Evolutionary conservation across 1,140 invertebrate genomes (phyloP).

Genomic region (Antheraea mylitta): DNA sequence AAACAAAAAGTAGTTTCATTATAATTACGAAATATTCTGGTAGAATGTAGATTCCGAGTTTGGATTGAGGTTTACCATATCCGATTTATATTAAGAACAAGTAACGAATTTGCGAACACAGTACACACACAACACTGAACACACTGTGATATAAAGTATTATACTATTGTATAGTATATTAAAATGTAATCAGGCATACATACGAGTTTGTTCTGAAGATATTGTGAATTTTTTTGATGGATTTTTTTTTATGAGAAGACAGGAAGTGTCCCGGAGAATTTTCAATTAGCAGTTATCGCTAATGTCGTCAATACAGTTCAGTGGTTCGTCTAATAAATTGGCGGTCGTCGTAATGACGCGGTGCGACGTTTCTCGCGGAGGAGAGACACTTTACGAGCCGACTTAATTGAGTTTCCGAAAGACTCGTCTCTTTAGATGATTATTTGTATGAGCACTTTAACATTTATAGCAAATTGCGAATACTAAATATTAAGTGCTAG

Average conservation of each 20-base stretch:
- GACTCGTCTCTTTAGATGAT: constrained; percentile 20
- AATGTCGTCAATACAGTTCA: constrained; percentile 16
- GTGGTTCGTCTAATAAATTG: constrained; percentile 35
- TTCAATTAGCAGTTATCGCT: constrained; percentile 5
- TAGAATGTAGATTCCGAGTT: no score
- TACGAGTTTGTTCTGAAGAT: no score
- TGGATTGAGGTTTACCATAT: no score
- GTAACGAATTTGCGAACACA: no score
- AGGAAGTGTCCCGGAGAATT: neutral
- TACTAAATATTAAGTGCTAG: neutral
- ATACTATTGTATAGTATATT: no score
- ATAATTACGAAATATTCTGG: no score
- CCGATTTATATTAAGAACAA: no score
- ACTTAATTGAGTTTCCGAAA: constrained; percentile 37
- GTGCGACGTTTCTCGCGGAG: constrained; percentile 8
- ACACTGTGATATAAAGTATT: no score
- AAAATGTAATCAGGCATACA: no score
- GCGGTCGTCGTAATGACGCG: constrained; percentile 20
- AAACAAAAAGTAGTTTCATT: no score
- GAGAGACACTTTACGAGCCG: constrained; percentile 25
- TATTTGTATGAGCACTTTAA: constrained; percentile 13
- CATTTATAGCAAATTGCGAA: neutral
- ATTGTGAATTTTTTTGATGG: neutral
- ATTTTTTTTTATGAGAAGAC: neutral
- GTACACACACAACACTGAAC: no score